A percentile compares a stretch with the other conserved stretches of the same genome.
phyloP scores from a whole-genome alignment of 2,797 vertebrate genomes.

The Knipowitschia caucasica region DNA sequence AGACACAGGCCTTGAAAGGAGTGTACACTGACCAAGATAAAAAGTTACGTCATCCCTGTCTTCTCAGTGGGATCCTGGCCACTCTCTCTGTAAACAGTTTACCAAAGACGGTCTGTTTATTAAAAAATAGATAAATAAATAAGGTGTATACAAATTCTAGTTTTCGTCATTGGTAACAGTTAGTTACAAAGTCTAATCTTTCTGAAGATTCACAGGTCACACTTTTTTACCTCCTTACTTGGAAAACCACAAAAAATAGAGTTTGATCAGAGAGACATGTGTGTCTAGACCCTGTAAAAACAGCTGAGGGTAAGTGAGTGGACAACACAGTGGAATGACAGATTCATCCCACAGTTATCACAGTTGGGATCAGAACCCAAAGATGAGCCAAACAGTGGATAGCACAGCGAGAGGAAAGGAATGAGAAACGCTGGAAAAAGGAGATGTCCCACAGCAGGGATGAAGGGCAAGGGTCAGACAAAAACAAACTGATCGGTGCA shows the following conservation, averaged over 20 bases:
- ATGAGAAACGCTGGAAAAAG: constrained; percentile 35
- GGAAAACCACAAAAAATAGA: constrained; percentile 35
- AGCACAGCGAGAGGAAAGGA: constrained; percentile 30
- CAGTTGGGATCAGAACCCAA: constrained; percentile 53
- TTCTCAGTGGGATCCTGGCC: constrained; percentile 24
- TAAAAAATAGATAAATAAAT: no score
- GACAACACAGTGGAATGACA: constrained; percentile 46
- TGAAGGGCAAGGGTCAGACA: constrained; percentile 1
- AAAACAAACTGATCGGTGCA: constrained; percentile 21
- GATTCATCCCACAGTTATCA: constrained; percentile 62
- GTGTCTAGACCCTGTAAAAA: constrained; percentile 76
- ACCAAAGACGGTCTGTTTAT: no score
- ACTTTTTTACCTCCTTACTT: constrained; percentile 48
- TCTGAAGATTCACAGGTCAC: constrained; percentile 27
- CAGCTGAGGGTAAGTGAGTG: constrained; percentile 50
- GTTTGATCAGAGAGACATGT: constrained; percentile 61
- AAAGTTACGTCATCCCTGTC: constrained; percentile 64
- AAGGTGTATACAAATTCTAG: background rate
- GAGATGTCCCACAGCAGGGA: constrained; percentile 2
- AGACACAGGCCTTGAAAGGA: constrained; percentile 49
- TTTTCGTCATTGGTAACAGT: constrained; percentile 10
- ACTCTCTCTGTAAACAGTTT: no score
- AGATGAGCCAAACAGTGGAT: constrained; percentile 29
- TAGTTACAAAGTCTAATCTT: constrained; percentile 21
- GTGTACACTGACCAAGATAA: constrained; percentile 57